These are phyloP conservation scores for Mastomys natalensis DNA, from an alignment of 2,113 vertebrate species.

Conservation along the genomic window DNA sequence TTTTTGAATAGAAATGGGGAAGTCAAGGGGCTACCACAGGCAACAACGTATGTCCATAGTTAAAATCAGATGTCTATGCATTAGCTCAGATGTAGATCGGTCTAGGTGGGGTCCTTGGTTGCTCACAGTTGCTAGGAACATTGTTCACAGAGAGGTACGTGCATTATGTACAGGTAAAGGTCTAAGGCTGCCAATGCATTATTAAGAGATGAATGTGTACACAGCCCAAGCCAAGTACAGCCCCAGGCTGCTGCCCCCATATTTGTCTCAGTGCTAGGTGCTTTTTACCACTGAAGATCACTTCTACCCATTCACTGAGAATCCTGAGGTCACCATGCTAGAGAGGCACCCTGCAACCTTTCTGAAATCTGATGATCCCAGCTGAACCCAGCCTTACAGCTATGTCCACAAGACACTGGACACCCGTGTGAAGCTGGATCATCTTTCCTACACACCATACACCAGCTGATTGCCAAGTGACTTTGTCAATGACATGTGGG, in stretches of 20 bases:
- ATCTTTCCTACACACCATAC: neutral
- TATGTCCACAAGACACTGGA: neutral
- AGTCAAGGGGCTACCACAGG: too few species aligned
- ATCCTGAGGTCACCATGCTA: neutral
- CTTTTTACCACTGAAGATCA: neutral
- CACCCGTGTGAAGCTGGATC: neutral
- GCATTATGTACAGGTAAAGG: neutral
- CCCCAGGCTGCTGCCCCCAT: neutral
- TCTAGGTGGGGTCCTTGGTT: neutral
- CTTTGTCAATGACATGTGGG: fast-evolving
- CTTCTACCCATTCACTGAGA: neutral
- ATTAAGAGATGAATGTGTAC: neutral
- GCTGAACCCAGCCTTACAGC: neutral
- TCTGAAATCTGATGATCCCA: too few species aligned
- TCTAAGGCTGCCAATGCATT: neutral
- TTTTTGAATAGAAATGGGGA: neutral
- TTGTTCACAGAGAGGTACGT: neutral
- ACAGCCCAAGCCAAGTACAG: too few species aligned
- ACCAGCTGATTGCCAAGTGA: neutral
- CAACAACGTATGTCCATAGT: neutral
- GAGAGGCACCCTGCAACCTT: neutral
- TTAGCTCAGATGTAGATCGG: neutral
- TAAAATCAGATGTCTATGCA: neutral
- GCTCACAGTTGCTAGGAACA: neutral
- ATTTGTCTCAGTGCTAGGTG: neutral